phyloP scores from a whole-genome alignment of 2,797 vertebrate species.

The Falco rusticolus region DNA sequence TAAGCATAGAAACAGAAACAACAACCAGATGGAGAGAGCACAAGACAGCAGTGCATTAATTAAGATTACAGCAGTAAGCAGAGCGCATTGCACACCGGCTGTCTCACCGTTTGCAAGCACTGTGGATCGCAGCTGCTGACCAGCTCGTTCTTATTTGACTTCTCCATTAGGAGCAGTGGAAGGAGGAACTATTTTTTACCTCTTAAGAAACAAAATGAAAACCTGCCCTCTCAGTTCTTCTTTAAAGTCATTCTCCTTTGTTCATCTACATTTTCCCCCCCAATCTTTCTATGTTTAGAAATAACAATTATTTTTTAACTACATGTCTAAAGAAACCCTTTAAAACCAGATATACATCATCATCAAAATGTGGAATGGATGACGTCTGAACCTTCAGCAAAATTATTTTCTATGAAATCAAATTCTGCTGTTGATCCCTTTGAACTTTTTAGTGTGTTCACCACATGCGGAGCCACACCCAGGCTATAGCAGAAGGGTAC shows the following conservation, averaged over 20 bases:
- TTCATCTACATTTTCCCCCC: neutral
- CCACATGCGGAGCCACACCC: neutral
- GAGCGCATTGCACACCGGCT: neutral
- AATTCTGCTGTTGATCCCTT: neutral
- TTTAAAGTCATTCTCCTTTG: neutral
- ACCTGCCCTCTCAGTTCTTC: neutral
- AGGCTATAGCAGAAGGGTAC: neutral
- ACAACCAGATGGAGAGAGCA: neutral
- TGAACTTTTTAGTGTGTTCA: neutral
- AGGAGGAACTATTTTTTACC: neutral
- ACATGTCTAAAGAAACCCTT: neutral
- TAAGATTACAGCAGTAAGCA: neutral
- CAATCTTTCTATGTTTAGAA: neutral
- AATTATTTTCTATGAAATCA: neutral
- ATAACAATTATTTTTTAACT: neutral
- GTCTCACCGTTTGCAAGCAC: no score
- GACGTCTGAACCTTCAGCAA: neutral
- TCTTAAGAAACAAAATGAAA: neutral
- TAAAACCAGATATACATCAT: neutral
- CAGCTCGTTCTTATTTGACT: neutral
- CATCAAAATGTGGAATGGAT: neutral
- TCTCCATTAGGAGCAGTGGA: neutral
- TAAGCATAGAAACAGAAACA: neutral
- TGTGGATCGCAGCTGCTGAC: neutral
- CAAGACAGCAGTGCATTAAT: neutral